Conservation (phyloP, 2,113 vertebrate genomes). For the Pseudorectes ferrugineus region DNA sequence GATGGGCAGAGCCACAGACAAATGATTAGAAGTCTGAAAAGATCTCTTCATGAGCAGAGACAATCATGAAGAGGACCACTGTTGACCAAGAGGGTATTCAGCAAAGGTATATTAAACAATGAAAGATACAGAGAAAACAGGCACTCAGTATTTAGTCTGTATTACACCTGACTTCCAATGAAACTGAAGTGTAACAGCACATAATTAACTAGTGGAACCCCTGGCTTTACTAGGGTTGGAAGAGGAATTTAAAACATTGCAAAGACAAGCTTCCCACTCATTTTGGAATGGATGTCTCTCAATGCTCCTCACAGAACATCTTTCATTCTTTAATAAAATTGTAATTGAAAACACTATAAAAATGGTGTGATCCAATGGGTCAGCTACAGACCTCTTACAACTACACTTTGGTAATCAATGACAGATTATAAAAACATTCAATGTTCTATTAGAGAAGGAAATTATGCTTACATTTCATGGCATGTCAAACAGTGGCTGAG, state of each 20-base stretch:
- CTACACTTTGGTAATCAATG: background rate
- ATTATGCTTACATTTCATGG: background rate
- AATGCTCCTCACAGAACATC: background rate
- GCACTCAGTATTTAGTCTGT: background rate
- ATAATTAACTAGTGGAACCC: background rate
- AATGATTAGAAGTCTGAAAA: background rate
- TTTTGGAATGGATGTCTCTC: background rate
- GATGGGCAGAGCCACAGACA: background rate
- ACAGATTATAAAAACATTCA: slow-evolving; percentile 24
- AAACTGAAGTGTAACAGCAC: background rate
- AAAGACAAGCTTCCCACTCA: background rate
- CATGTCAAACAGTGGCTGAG: slow-evolving; percentile 12
- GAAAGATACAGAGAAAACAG: background rate
- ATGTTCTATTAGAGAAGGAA: background rate
- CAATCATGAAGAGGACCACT: background rate
- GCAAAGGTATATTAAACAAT: background rate
- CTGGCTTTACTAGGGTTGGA: background rate
- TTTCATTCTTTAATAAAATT: slow-evolving; percentile 6
- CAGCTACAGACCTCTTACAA: background rate
- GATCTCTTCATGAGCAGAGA: background rate
- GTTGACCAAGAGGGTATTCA: background rate
- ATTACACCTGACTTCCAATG: background rate
- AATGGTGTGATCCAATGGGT: background rate
- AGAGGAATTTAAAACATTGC: background rate
- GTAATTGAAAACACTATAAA: slow-evolving; percentile 6